Evolutionary conservation across 2,888 invertebrate species (phyloP), one percentile per base, ranked within the genome.

Genomic region (Spodoptera exigua): DNA sequence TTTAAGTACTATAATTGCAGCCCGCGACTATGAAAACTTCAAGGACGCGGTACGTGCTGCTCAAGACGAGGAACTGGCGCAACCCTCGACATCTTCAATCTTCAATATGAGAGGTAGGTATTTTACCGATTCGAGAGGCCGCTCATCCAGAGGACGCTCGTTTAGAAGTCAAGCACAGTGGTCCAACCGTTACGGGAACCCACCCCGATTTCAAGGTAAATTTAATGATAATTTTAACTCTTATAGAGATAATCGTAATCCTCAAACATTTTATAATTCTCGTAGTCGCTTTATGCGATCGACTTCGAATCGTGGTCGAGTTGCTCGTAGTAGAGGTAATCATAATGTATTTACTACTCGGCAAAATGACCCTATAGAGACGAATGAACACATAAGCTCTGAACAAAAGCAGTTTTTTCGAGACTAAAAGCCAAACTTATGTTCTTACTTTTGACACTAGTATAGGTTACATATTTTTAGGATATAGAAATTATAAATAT

Each of bases 1-100:
- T 10, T 16, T 75, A 5, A 55, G 61, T 14, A 77, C 68, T 1
- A 67, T 67, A 45, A 45, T 45, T 45, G 13, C 45, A 45, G 16
- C 45, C 34, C 32, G 35, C 5, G 18, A 45, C 16, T 45, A 45
- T 12, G 5, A 32, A n/a, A 14, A 13, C 5, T 44, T 44, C 18
- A 44, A 44, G 21, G 44, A 44, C 13, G 18, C 44, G n/a, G 27
- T 44, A 45, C 11, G 45, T 5, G 45, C 45, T 10, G 45, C 45
- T 7, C 7, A 45, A 12, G 45, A 45, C 45, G 32, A 45, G 13
- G 45, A 45, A 16, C 14, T 13, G 5, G 32, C 45, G 13, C 32
- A 14, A 7, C 32, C 45, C 10, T 13, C 13, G 32, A 34, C 45
- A 34, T 45, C 45, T n/a, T n/a, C n/a, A n/a, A n/a, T n/a, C n/a